phyloP scores from a whole-genome alignment of 2,888 invertebrate genomes.

The Folsomia candida region DNA sequence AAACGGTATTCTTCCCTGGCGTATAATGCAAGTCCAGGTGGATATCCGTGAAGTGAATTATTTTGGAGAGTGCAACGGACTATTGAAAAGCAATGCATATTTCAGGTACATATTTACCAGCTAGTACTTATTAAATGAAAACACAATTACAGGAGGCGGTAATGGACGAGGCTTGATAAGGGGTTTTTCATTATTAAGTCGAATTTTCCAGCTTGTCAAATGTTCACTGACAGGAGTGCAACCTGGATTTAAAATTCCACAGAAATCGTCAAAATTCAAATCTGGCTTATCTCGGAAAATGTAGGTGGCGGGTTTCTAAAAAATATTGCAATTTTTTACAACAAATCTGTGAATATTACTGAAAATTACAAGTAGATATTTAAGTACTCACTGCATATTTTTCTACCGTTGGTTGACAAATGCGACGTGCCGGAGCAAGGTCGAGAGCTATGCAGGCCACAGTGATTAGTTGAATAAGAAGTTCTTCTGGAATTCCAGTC shows the following conservation, averaged over 20 bases:
- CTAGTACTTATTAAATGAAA: too few species aligned
- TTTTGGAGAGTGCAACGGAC: constrained; percentile 63
- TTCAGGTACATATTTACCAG: too few species aligned
- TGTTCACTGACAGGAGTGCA: constrained; percentile 21
- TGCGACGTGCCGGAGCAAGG: constrained; percentile 25
- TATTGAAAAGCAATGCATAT: too few species aligned
- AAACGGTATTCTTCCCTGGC: constrained; percentile 84
- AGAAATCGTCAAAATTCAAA: constrained; percentile 60
- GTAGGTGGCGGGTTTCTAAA: constrained; percentile 63
- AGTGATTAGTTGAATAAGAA: constrained; percentile 20
- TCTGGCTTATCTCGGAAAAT: constrained; percentile 61
- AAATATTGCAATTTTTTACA: constrained; percentile 40
- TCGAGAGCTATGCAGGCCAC: constrained; percentile 18
- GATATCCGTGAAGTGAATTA: constrained; percentile 93
- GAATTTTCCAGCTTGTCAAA: constrained; percentile 30
- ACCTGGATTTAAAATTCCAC: constrained; percentile 57
- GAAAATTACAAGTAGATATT: not conserved
- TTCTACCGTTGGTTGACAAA: constrained; percentile 37
- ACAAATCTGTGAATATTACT: too few species aligned
- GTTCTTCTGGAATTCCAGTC: not conserved
- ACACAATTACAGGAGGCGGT: too few species aligned
- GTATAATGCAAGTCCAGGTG: constrained; percentile 92
- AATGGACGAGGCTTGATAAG: not conserved
- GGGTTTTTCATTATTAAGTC: constrained; percentile 29
- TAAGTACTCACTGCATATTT: constrained; percentile 35